phyloP scores from a whole-genome alignment of 2,797 vertebrate genomes.

The Melanotaenia maccullochi region DNA sequence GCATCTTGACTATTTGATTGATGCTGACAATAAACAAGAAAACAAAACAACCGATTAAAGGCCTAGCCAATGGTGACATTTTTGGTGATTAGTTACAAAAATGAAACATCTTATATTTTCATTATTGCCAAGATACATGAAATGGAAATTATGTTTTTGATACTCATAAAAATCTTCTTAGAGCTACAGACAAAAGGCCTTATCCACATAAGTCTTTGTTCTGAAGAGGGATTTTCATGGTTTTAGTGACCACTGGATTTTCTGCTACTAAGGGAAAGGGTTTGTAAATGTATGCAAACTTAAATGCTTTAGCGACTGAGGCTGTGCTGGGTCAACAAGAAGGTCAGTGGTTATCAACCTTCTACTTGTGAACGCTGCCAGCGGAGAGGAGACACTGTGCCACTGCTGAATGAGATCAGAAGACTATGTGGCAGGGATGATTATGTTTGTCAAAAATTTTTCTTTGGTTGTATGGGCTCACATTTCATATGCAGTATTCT shows the following conservation, averaged over 20 bases:
- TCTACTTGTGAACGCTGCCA: not conserved
- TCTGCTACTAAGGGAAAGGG: not conserved
- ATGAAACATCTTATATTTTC: too few relatives aligned
- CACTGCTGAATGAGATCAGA: not conserved
- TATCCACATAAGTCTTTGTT: not conserved
- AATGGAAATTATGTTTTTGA: not conserved
- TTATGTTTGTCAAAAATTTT: not conserved
- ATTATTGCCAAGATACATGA: not conserved
- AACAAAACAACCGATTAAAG: not conserved
- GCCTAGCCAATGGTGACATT: not conserved
- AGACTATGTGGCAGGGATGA: not conserved
- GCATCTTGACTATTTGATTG: not conserved
- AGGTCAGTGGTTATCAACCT: conserved; percentile 1
- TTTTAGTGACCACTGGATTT: not conserved
- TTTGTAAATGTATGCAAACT: conserved; percentile 4
- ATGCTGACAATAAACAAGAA: too few relatives aligned
- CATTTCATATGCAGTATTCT: not conserved
- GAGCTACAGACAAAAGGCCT: not conserved
- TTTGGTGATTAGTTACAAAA: not conserved
- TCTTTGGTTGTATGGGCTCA: not conserved
- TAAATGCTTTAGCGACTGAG: not conserved
- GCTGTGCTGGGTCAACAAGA: conserved; percentile 7
- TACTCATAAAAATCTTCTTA: not conserved
- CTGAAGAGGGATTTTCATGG: not conserved
- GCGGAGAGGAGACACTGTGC: not conserved